Conservation (phyloP, 2,888 invertebrate species). For the Ennomos erosarius region DNA sequence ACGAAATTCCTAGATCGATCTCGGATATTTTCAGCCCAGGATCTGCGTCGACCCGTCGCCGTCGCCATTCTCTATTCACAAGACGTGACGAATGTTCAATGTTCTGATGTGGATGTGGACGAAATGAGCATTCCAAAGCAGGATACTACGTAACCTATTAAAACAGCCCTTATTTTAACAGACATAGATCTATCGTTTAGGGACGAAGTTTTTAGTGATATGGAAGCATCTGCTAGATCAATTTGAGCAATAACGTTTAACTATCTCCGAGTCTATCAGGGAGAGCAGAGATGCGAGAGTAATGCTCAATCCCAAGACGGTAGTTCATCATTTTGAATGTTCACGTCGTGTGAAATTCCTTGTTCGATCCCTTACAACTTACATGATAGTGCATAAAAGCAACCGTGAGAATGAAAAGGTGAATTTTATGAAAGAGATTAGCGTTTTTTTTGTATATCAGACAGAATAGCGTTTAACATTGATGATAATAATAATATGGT, state of each 20-base stretch:
- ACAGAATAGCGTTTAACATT: too few species aligned
- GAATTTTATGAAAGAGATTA: too few species aligned
- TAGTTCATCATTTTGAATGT: constrained; percentile 10
- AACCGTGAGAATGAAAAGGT: neutral
- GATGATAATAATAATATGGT: too few species aligned
- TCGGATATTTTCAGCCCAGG: constrained; percentile 40
- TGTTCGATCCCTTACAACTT: neutral
- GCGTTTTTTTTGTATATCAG: too few species aligned
- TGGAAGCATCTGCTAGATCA: neutral
- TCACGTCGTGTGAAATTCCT: constrained; percentile 10
- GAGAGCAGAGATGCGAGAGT: constrained; percentile 11
- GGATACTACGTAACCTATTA: constrained; percentile 12
- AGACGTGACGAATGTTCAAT: constrained; percentile 49
- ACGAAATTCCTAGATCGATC: constrained; percentile 72
- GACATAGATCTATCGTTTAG: constrained; percentile 9
- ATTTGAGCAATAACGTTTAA: neutral
- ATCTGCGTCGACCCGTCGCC: constrained; percentile 31
- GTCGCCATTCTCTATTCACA: constrained; percentile 48
- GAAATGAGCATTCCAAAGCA: constrained; percentile 15
- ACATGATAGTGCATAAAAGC: constrained; percentile 15
- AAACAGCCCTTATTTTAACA: constrained; percentile 8
- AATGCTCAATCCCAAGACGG: constrained; percentile 6
- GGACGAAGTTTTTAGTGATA: neutral
- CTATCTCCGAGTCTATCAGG: constrained; percentile 11
- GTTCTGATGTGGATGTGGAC: constrained; percentile 30